A percentile compares a stretch with the other conserved stretches of the same genome.
Conservation (phyloP, 2,888 invertebrate species). For the Synanthedon vespiformis region DNA sequence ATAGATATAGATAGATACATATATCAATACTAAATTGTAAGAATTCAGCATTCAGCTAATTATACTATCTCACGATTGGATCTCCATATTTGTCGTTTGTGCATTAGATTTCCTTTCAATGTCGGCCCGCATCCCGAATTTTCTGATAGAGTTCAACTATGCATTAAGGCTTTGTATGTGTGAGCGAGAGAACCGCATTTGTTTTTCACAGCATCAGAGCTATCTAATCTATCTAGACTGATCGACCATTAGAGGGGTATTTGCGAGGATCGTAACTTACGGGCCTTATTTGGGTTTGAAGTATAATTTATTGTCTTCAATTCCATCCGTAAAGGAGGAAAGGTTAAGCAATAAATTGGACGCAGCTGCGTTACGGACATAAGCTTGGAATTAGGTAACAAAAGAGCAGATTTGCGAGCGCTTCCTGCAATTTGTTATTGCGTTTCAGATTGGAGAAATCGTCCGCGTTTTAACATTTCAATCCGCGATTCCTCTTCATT, state of each 20-base stretch:
- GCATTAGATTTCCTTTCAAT: neutral
- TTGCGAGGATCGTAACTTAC: constrained; percentile 53
- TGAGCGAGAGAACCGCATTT: constrained; percentile 9
- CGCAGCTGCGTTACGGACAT: constrained; percentile 62
- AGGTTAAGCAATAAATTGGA: constrained; percentile 60
- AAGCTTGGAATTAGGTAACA: constrained; percentile 61
- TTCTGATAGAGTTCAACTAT: neutral
- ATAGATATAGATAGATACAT: no score
- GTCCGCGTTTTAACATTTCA: constrained; percentile 2
- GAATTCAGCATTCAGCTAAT: no score
- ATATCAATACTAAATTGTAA: no score
- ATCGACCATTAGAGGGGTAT: constrained; percentile 52
- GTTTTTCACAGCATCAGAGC: constrained; percentile 20
- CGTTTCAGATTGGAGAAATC: constrained; percentile 6
- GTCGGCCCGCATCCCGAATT: neutral
- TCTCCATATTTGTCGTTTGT: neutral
- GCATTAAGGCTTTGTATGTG: neutral
- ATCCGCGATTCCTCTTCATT: neutral
- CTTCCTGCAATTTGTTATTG: constrained; percentile 14
- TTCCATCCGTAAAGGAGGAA: constrained; percentile 58
- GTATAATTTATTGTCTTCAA: constrained; percentile 69
- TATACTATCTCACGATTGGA: no score
- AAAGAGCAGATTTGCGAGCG: constrained; percentile 55
- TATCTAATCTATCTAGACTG: constrained; percentile 53
- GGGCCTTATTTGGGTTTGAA: constrained; percentile 64